Base-by-base conservation (phyloP, 2,888 invertebrate genomes). In the Chloromyia formosa region DNA sequence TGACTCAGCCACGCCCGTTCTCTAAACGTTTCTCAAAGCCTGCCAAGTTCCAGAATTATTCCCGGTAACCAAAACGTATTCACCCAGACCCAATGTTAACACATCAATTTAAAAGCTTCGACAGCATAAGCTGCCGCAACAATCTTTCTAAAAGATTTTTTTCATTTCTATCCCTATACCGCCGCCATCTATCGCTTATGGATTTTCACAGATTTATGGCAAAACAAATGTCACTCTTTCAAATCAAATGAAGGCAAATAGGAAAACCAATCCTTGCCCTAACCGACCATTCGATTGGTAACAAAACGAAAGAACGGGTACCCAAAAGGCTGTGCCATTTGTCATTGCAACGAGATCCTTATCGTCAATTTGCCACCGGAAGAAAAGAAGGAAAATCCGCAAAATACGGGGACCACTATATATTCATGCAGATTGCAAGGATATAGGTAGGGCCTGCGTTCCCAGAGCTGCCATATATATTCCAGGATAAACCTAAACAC, bases 301-400 rank as follows among this genome's bases (percentile, higher is more conserved):
- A 7, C 66, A 66, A 49, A 49, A 20, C 22, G 66, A 49, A n/a
- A n/a, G 12, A 49, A 12, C 12, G 12, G 49, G 27, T 35, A 35
- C 27, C 49, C 42, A 22, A 66, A 66, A 49, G 64, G 22, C 45
- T 22, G 45, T 18, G 45, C 66, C 66, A 49, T 66, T 66, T 66
- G 66, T 66, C 66, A 45, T 66, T 66, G 66, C 66, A 66, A 66
- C 49, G 45, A 66, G 66, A 66, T 66, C 45, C 66, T 66, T 66
- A 66, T 66, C 66, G 66, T 49, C 66, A 66, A 66, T 66, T 66
- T 66, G 66, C 66, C 45, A 66, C 62, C 62, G 16, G 40, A 62
- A 35, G 7, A 35, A 35, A 35, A 35, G 7, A 35, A 35, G 2
- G 27, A 35, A 62, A 62, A 62, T 18, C 35, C 62, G 16, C 66